Evolutionary conservation across 2,888 invertebrate genomes (phyloP).

Genomic region (Caenorhabditis drosophilae): DNA sequence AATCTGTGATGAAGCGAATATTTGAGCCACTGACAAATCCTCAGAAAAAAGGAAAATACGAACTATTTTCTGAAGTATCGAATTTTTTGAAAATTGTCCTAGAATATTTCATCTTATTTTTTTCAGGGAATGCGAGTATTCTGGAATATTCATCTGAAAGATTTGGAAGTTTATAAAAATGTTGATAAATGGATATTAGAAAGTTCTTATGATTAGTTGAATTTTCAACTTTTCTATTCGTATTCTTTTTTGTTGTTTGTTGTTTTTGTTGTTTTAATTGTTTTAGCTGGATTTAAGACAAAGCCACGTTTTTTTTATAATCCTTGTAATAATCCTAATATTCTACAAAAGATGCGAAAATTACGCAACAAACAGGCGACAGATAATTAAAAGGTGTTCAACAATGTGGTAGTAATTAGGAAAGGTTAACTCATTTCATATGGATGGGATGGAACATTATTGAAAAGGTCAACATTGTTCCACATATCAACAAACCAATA

Average conservation of each 20-base stretch:
- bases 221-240: not conserved
- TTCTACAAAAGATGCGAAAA: not conserved
- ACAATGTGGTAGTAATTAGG: not conserved
- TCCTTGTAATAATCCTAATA: not conserved
- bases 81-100: not conserved
- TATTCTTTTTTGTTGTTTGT: conserved; percentile 2
- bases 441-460: too few relatives aligned
- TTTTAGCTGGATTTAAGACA: not conserved
- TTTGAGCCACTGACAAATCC: conserved; percentile 31
- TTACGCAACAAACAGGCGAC: not conserved
- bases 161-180: conserved; percentile 15
- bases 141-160: conserved; percentile 38
- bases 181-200: conserved; percentile 36
- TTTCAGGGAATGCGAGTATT: conserved; percentile 44
- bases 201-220: conserved; percentile 19
- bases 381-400: not conserved
- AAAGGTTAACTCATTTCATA: too few relatives aligned
- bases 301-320: not conserved
- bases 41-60: conserved; percentile 27
- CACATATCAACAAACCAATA: too few relatives aligned
- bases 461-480: too few relatives aligned
- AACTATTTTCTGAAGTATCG: conserved; percentile 23
- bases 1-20: conserved; percentile 23
- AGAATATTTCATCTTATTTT: not conserved
- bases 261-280: conserved; percentile 3